phyloP scores from a whole-genome alignment of 2,888 invertebrate species.

The Dasysyrphus tricinctus region DNA sequence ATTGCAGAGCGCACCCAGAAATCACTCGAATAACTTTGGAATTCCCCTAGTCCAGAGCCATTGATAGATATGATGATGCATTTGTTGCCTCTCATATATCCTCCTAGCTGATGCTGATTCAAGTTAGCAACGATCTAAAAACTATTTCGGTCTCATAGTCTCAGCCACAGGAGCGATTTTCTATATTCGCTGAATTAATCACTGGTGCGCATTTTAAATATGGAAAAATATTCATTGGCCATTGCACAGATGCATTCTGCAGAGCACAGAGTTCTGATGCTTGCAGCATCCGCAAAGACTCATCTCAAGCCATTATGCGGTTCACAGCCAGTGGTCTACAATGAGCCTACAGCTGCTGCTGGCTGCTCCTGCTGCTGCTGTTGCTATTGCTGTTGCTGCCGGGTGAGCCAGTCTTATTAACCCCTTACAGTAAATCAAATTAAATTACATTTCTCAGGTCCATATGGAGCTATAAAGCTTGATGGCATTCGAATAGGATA shows the following conservation, averaged over 20 bases:
- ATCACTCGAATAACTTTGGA: conserved; percentile 61
- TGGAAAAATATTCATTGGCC: conserved; percentile 74
- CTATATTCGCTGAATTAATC: conserved; percentile 74
- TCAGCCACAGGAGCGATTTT: conserved; percentile 63
- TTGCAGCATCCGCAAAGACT: conserved; percentile 54
- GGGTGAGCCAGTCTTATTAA: conserved; percentile 75
- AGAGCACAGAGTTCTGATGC: conserved; percentile 30
- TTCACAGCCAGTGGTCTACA: conserved; percentile 73
- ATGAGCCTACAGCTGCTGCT: conserved; percentile 61
- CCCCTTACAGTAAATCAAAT: conserved; percentile 75
- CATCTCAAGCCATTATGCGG: conserved; percentile 55
- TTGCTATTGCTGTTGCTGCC: conserved; percentile 45
- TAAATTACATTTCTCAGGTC: conserved; percentile 74
- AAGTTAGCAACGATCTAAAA: conserved; percentile 52
- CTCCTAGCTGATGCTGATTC: conserved; percentile 5
- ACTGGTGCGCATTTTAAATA: conserved; percentile 71
- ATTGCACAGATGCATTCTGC: conserved; percentile 60
- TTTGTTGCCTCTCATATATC: conserved; percentile 13
- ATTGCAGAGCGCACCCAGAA: conserved; percentile 63
- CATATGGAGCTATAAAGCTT: conserved; percentile 75
- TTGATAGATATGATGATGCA: conserved; percentile 60
- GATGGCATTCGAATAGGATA: conserved; percentile 74
- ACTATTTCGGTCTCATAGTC: conserved; percentile 39
- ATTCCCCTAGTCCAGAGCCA: conserved; percentile 21
- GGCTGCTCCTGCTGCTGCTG: conserved; percentile 37